phyloP scores from a whole-genome alignment of 2,113 vertebrate genomes.

The Corapipo altera region DNA sequence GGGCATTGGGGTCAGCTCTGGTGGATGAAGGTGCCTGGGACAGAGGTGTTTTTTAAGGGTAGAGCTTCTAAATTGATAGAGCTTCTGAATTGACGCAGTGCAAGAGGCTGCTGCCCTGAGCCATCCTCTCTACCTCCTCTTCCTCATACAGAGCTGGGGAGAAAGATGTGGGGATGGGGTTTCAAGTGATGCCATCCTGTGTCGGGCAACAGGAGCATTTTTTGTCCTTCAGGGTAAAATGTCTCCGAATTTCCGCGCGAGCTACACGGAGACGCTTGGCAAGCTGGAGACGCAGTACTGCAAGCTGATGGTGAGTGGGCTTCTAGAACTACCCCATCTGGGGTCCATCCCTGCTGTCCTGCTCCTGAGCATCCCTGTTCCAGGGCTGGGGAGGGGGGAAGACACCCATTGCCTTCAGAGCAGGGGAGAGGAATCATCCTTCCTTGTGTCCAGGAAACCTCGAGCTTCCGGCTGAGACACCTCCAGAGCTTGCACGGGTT shows the following conservation, averaged over 20 bases:
- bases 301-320: constrained; percentile 89
- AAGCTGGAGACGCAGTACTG: constrained; percentile 96
- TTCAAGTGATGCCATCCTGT: background rate
- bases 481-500: constrained; percentile 91
- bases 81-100: background rate
- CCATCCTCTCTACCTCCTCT: background rate
- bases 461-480: constrained; percentile 89
- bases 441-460: constrained; percentile 83
- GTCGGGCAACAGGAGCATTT: rapidly evolving
- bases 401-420: rapidly evolving
- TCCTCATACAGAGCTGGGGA: background rate
- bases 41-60: background rate
- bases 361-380: background rate
- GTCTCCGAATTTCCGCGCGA: constrained; percentile 88
- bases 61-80: background rate
- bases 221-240: constrained; percentile 80
- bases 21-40: background rate
- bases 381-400: rapidly evolving
- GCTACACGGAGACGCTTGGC: constrained; percentile 89
- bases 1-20: rapidly evolving
- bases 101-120: background rate
- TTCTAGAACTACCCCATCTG: background rate
- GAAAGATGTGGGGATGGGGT: background rate
- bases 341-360: background rate
- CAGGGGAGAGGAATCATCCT: background rate